phyloP scores from a whole-genome alignment of 2,888 invertebrate genomes.

The Orgyia antiqua region DNA sequence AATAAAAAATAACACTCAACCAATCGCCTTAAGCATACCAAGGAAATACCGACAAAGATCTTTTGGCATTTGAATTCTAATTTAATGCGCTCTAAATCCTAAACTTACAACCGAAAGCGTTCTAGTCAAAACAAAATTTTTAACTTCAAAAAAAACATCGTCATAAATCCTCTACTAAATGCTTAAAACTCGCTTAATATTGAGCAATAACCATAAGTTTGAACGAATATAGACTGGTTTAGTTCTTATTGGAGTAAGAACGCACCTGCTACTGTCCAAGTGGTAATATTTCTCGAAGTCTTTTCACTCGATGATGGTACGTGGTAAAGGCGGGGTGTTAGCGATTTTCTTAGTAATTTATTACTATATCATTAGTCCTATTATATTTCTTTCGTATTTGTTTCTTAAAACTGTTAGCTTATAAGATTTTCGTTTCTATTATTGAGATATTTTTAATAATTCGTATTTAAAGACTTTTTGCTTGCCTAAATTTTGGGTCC shows the following conservation, averaged over 20 bases:
- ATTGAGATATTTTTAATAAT: no score
- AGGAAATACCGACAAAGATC: slow-evolving; percentile 6
- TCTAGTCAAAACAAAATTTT: slow-evolving; percentile 19
- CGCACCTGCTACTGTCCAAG: slow-evolving; percentile 54
- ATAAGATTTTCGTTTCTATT: no score
- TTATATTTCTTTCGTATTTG: not conserved
- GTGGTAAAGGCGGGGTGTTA: slow-evolving; percentile 17
- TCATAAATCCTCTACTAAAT: slow-evolving; percentile 25
- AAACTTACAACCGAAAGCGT: slow-evolving; percentile 12
- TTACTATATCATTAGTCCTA: slow-evolving; percentile 1
- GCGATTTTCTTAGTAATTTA: slow-evolving; percentile 21
- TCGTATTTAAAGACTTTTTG: no score
- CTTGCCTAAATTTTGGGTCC: no score
- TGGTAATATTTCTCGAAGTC: slow-evolving; percentile 52
- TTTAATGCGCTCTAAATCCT: slow-evolving; percentile 7
- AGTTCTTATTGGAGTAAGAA: slow-evolving; percentile 44
- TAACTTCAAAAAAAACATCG: slow-evolving; percentile 17
- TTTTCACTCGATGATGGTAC: slow-evolving; percentile 30
- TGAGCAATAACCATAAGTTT: slow-evolving; percentile 40
- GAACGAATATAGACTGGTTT: slow-evolving; percentile 34
- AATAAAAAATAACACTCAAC: not conserved
- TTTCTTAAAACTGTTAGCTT: no score
- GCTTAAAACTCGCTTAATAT: slow-evolving; percentile 31
- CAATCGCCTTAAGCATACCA: not conserved
- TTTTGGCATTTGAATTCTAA: slow-evolving; percentile 8